phyloP scores from a whole-genome alignment of 2,888 invertebrate species.

The Acheta domesticus region DNA sequence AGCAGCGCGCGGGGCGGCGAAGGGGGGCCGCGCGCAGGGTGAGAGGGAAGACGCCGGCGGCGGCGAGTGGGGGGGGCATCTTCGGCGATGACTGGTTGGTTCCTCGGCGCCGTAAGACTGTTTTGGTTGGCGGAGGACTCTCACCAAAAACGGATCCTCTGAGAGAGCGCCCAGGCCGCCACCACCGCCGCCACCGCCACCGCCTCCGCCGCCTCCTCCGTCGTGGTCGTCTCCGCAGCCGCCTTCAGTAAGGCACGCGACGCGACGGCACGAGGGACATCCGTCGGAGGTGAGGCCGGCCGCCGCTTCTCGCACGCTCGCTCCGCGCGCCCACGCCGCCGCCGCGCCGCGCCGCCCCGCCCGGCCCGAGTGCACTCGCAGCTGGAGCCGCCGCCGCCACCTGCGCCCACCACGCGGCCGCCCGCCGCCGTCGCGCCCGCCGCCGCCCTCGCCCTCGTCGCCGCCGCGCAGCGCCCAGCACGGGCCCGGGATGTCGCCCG shows the following conservation, averaged over 20 bases:
- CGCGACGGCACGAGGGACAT: not conserved
- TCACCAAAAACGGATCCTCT: conserved; percentile 10
- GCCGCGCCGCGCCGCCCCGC: no score
- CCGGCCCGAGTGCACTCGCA: not conserved
- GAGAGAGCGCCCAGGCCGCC: not conserved
- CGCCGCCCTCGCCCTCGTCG: not conserved
- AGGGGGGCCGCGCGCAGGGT: not conserved
- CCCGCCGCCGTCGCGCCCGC: not conserved
- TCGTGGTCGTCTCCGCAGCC: no score
- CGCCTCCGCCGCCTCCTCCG: not conserved
- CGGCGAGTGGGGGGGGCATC: conserved; percentile 19
- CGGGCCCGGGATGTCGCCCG: not conserved
- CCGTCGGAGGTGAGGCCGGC: not conserved
- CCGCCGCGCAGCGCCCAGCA: not conserved
- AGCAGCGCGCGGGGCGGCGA: not conserved
- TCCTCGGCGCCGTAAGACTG: not conserved
- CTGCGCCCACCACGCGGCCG: not conserved
- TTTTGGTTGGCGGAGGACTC: not conserved
- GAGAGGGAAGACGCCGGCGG: conserved; percentile 4
- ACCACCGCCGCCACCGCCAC: not conserved
- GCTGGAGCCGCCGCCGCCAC: not conserved
- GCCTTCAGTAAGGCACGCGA: not conserved
- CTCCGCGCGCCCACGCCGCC: not conserved
- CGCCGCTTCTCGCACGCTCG: not conserved
- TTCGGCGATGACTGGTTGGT: conserved; percentile 26